Evolutionary conservation across 2,797 vertebrate species (phyloP), one percentile per base, ranked within the genome.

Genomic region (Mallotus villosus): DNA sequence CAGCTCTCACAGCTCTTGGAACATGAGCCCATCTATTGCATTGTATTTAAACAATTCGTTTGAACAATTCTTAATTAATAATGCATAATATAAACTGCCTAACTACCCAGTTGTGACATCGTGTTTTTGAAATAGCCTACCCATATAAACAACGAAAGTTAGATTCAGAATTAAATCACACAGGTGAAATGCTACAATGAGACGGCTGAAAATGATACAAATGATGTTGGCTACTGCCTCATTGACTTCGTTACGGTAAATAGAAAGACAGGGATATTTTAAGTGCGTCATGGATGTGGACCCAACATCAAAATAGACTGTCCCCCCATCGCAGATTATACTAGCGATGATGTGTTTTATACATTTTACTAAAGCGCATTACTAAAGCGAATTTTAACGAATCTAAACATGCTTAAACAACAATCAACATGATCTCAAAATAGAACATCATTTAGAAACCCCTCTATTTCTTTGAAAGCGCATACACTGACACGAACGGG

Each of bases 1-100:
- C 81, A 80, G 49, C 74, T 79, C 82, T 74, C 74, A 74, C 78
- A 81, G 81, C 75, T 82, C 73, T 72, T 72, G 74, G 34, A 74
- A 77, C 74, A 77, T 80, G 79, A 84, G 84, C 81, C 85, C 82
- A 80, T 46, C 9, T 14, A 46, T 46, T 46, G 41, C 14, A 11
- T 14, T 46, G 9, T 46, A 46, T 46, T 46, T 46, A 46, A 11
- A 46, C 2, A 46, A 46, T 12, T 12, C 2, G 41, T 46, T 41
- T 41, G 8, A 11, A 41, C 8, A 41, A 41, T 41, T 12, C 12
- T 41, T 3, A 12, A 46, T 46, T 11, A 46, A 46, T 46, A 12
- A 46, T 46, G 2, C 41, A 46, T 46, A 11, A 46, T 46, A 46
- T 46, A 46, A 37, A 14, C 41, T 46, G 41, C 9, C 41, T 46